Evolutionary conservation across 2,113 vertebrate genomes (phyloP), one percentile per base, ranked within the genome.

Genomic region (Cyrtonyx montezumae): DNA sequence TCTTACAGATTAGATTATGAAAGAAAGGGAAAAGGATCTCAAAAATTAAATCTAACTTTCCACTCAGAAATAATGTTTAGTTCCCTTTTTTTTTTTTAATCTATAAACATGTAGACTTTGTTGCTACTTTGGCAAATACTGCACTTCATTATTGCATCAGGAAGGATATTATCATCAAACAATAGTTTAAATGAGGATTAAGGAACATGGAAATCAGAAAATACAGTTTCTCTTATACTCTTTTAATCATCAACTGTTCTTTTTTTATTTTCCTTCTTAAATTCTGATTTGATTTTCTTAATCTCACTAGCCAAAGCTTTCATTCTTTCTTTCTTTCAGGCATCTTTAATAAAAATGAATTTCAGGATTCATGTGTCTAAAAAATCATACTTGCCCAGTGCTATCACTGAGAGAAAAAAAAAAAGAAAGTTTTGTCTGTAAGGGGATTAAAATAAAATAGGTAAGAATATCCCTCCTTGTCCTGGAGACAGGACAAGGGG

Each of bases 271-370:
- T 96, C 83, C 78, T 22, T 4, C 87, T 97, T 88, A 88, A 76
- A 87, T 83, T 82, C 90, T 65, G 61, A 81, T 97, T 92, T 94
- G 36, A 96, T 94, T 91, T 96, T 95, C 83, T 95, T 96, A 87
- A 97, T 70, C 88, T 96, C 93, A 68, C 86, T 94, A 95, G 95
- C 97, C 91, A 98, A 94, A 43, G 63, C 53, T 89, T 95, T 65
- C n/a, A n/a, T n/a, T n/a, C 96, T 97, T 96, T 94, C 79, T 95
- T 87, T 96, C 96, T 95, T 97, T 97, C 69, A 97, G 95, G 76
- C 91, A 81, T 81, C 97, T 97, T 48, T 59, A 79, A 74, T n/a
- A 90, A 78, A 93, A 88, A 62, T 32, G 2, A 58, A 49, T 8
- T 48, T 84, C 13, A 25, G 69, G 34, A 88, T 74, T 80, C 45